A percentile compares a stretch with the other conserved stretches of the same genome.
Evolutionary conservation across 2,797 vertebrate species (phyloP).

Genomic region (Myripristis murdjan): DNA sequence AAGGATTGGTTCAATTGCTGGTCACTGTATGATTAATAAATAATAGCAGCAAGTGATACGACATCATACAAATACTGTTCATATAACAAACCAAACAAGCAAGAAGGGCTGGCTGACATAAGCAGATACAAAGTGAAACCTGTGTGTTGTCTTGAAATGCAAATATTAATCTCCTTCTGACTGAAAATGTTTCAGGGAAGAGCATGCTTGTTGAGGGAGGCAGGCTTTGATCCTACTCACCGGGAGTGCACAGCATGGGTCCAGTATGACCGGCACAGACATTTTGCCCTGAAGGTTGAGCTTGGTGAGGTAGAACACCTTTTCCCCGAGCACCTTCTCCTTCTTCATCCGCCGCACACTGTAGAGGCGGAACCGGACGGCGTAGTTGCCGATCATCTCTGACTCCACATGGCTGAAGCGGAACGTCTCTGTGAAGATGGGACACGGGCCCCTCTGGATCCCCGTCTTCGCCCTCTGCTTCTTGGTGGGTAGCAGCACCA

Average conservation of each 20-base stretch:
- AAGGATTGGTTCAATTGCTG: not conserved
- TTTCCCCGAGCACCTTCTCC: slow-evolving; percentile 96
- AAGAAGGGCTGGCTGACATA: too few relatives aligned
- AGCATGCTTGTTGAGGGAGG: slow-evolving; percentile 14
- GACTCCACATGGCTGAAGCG: slow-evolving; percentile 95
- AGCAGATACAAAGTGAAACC: slow-evolving; percentile 5
- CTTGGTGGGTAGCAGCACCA: slow-evolving; percentile 96
- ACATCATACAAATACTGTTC: too few relatives aligned
- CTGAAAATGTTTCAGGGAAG: slow-evolving; percentile 43
- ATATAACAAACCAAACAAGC: slow-evolving; percentile 7
- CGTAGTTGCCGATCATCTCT: slow-evolving; percentile 97
- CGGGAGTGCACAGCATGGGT: slow-evolving; percentile 92
- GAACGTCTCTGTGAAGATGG: slow-evolving; percentile 96
- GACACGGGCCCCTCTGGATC: slow-evolving; percentile 93
- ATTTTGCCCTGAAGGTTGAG: slow-evolving; percentile 98
- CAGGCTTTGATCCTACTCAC: slow-evolving; percentile 86
- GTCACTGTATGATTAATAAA: not conserved
- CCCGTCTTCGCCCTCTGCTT: slow-evolving; percentile 96
- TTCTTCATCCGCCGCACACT: slow-evolving; percentile 96
- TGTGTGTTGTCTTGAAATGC: slow-evolving; percentile 1
- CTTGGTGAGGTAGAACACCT: slow-evolving; percentile 98
- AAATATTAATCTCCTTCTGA: slow-evolving; percentile 21
- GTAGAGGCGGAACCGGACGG: slow-evolving; percentile 95
- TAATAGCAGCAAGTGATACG: too few relatives aligned
- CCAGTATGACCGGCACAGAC: slow-evolving; percentile 94